Evolutionary conservation across 2,888 invertebrate species (phyloP), one percentile per base, ranked within the genome.

Genomic region (Clunio marinus): DNA sequence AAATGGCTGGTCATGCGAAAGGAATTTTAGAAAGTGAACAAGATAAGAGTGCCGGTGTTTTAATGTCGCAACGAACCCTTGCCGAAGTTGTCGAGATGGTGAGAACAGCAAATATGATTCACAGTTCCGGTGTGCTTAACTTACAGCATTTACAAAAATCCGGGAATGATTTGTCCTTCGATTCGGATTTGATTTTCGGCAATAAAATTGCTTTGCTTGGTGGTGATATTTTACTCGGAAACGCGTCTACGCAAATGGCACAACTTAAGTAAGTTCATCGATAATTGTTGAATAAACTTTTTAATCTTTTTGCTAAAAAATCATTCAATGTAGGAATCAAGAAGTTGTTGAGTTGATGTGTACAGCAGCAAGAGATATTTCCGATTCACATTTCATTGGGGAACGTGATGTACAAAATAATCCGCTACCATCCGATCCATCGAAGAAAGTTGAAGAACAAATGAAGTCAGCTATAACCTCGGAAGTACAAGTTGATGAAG

Each of bases 1-100:
- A 94, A 81, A 93, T 95, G 13, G 94, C 93, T 5, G 95, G 94
- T 1, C 91, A 92, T 80, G 83, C 86, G 22, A 79, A 87, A 0
- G 87, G 87, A 76, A 88, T 90, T 71, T 87, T 91, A 0, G 91
- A 91, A 73, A 84, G 91, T 83, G 91, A 91, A 75, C 88, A 89
- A 77, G 93, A 92, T 73, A 91, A 91, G 75, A 88, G 90, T 22
- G 91, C 91, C n/a, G 93, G 92, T 1, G 91, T 93, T 0, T 77
- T 93, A 35, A 88, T 92, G 75, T 90, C 91, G 71, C 94, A 94
- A 77, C 83, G 93, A 70, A 90, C 89, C 1, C 79, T 96, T 63
- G 96, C 96, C 0, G 96, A 96, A 79, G 91, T 96, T n/a, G 93
- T 93, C 0, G 96, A 96, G 81, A 93, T 82, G 96, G 70, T 66